Evolutionary conservation across 1,140 invertebrate genomes (phyloP).

Genomic region (Brachionus paranguensis): DNA sequence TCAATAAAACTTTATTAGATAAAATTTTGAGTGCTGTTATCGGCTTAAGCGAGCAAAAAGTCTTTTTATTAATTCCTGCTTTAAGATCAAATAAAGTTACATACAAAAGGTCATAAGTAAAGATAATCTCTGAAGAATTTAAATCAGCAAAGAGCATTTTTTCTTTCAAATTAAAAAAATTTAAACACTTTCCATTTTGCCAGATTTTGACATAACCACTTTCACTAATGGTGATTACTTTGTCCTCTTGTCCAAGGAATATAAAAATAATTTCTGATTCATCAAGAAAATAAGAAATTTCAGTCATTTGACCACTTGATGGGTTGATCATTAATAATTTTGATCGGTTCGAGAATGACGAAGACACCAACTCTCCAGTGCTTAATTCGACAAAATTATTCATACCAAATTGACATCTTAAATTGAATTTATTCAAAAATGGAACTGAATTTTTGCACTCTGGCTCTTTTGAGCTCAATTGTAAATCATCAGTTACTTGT

Average conservation of each 20-base stretch:
- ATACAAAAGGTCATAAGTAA: not conserved
- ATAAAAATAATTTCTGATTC: not conserved
- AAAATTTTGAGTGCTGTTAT: not conserved
- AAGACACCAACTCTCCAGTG: too few relatives aligned
- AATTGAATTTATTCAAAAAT: too few relatives aligned
- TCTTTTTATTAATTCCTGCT: not conserved
- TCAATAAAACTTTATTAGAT: not conserved
- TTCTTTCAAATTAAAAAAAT: not conserved
- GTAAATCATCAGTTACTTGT: too few relatives aligned
- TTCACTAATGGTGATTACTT: not conserved
- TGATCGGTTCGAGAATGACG: too few relatives aligned
- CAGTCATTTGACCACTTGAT: too few relatives aligned
- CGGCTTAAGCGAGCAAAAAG: not conserved
- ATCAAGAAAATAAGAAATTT: too few relatives aligned
- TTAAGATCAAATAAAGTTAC: not conserved
- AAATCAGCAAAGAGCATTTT: not conserved
- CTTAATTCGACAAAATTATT: too few relatives aligned
- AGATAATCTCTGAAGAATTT: not conserved
- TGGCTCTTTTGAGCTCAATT: too few relatives aligned
- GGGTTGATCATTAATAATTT: too few relatives aligned
- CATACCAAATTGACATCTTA: too few relatives aligned
- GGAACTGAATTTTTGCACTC: too few relatives aligned
- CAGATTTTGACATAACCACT: not conserved
- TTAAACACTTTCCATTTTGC: not conserved
- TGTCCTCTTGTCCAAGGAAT: not conserved